Percentiles rank a stretch among this genome's conserved stretches.
Conservation (phyloP, 2,888 invertebrate genomes). For the Parasteatoda lunata region DNA sequence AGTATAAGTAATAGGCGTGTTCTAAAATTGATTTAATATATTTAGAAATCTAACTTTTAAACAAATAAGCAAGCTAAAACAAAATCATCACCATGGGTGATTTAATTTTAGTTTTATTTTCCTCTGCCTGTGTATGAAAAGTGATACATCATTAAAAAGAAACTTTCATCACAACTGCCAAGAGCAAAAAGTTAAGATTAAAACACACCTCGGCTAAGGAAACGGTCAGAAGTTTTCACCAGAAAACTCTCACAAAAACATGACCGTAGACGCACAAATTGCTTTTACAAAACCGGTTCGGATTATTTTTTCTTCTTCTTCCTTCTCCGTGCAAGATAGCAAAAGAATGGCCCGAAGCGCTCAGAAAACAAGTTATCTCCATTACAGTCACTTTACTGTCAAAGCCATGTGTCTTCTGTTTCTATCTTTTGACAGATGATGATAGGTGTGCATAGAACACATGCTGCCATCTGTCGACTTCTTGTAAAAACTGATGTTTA, state of each 20-base stretch:
- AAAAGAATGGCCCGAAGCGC: slow-evolving; percentile 63
- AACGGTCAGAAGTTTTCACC: slow-evolving; percentile 32
- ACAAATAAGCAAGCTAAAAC: too few relatives aligned
- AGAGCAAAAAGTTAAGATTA: not conserved
- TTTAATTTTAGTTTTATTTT: too few relatives aligned
- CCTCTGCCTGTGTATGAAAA: not conserved
- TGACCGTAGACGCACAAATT: slow-evolving; percentile 60
- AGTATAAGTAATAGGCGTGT: too few relatives aligned
- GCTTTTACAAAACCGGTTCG: slow-evolving; percentile 62
- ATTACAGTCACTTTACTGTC: slow-evolving; percentile 69
- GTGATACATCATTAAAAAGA: not conserved
- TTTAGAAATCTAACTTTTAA: too few relatives aligned
- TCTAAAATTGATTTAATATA: too few relatives aligned
- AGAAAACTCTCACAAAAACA: slow-evolving; percentile 24
- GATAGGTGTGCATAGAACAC: not conserved
- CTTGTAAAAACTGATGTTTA: too few relatives aligned
- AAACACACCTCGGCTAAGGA: not conserved
- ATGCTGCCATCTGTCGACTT: slow-evolving; percentile 38
- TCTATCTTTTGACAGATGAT: slow-evolving; percentile 58
- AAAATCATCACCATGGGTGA: too few relatives aligned
- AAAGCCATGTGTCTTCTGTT: slow-evolving; percentile 67
- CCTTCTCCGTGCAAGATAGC: slow-evolving; percentile 46
- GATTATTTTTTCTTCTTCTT: slow-evolving; percentile 33
- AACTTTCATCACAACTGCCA: not conserved
- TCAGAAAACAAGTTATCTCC: slow-evolving; percentile 67